Evolutionary conservation across 2,113 vertebrate species (phyloP), one percentile per base, ranked within the genome.

Genomic region (Pluvialis apricaria): DNA sequence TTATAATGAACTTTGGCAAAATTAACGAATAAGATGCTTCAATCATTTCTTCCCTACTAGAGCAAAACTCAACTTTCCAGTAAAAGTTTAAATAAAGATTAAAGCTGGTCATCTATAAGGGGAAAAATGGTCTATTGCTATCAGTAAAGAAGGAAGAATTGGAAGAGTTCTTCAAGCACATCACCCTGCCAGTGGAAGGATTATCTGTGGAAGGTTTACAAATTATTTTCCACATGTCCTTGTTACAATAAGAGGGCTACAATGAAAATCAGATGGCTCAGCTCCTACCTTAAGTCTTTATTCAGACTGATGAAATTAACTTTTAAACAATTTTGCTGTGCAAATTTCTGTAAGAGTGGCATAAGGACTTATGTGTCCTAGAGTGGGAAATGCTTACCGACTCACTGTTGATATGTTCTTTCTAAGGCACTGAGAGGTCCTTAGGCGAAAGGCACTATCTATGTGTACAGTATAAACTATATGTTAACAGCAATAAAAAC

Each of bases 281-380:
- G 32, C n/a, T 78, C 44, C 38, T 75, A 66, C 34, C 17, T 61
- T 68, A 34, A 34, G 31, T 25, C 86, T 87, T 86, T 84, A 86
- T 62, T 55, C 47, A 78, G 47, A 57, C 11, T 58, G 66, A 40
- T n/a, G 18, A 91, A 87, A 70, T 21, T 71, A 89, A 68, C 21
- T 80, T 95, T 62, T 65, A 82, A 91, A 76, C 24, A 69, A 58
- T 54, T 80, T 54, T 80, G 9, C 54, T 51, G 9, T 26, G 64
- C 60, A 77, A 93, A 78, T 34, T 73, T 97, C 88, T 77, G 42
- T 78, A 92, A 93, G 49, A 71, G 44, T 75, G 54, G 51, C 80
- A 94, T 65, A 92, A 97, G 85, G 68, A 95, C 79, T 78, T 87
- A 76, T 6, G 7, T 52, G 78, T 92, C 92, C 88, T 88, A 62